Evolutionary conservation across 2,888 invertebrate genomes (phyloP), one percentile per base, ranked within the genome.

Genomic region (Pseudococcus viburni): DNA sequence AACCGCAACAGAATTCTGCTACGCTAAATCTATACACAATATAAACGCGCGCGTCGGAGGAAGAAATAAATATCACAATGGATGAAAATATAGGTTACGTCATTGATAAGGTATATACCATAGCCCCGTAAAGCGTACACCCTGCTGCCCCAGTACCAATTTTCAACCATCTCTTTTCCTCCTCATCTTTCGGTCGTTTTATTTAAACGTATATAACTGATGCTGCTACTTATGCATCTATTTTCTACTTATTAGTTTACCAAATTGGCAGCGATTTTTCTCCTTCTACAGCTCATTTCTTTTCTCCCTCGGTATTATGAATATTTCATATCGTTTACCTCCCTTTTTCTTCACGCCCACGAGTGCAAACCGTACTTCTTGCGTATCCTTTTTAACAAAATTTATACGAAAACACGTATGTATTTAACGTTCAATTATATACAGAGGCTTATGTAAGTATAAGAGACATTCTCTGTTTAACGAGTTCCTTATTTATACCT

Each of bases 1-100:
- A 59, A 85, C 42, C 42, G n/a, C 46, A 85, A 64, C 33, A 85
- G 64, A 85, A 85, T 64, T 55, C 64, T 3, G 26, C 19, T 85
- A 26, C 59, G 85, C 26, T 59, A 85, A 85, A 85, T 85, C 55
- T 85, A 85, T 59, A 59, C 9, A 59, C 19, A 19, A n/a, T 59
- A 19, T 59, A 59, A 19, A 59, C n/a, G 59, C 68, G 68, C 68
- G 80, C 42, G 42, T 42, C 80, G n/a, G n/a, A 80, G 33, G 80
- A 42, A 80, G 80, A 85, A 85, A 85, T 39, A 84, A 59, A 85
- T 51, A 84, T 84, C 84, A 85, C 85, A 85, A 85, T 85, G 39
- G 85, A 85, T 85, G 85, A 85, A 85, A 85, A 85, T 85, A 59
- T 85, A 85, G 85, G 85, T 85, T 85, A 85, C 85, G 59, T 85